These are phyloP conservation scores for Apis cerana DNA, from an alignment of 1,140 invertebrate species.

Conservation along the genomic window DNA sequence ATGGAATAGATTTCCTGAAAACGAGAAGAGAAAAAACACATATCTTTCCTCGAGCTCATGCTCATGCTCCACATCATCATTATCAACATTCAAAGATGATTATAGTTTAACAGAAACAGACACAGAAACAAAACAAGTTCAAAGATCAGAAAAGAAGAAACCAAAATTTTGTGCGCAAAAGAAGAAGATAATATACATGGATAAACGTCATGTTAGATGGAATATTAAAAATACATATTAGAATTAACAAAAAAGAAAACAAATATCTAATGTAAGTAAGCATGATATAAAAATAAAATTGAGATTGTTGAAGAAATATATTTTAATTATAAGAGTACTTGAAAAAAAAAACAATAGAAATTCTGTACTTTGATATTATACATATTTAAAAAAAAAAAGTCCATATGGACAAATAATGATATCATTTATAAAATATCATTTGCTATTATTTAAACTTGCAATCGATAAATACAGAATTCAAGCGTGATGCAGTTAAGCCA, in stretches of 20 bases:
- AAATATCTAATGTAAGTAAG: too few relatives aligned
- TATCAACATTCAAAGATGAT: neutral
- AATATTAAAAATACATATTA: slow-evolving; percentile 1
- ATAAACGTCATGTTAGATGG: slow-evolving; percentile 27
- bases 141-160: too few relatives aligned
- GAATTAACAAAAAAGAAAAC: neutral
- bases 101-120: neutral
- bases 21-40: neutral
- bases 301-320: neutral
- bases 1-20: neutral
- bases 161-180: neutral
- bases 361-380: neutral
- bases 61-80: neutral
- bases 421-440: neutral
- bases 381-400: neutral
- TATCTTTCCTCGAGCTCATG: neutral
- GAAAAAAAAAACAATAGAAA: neutral
- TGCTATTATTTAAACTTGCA: neutral
- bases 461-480: slow-evolving; percentile 7
- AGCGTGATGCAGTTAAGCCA: slow-evolving; percentile 3
- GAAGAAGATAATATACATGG: neutral
- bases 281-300: neutral
- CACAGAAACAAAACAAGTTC: neutral
- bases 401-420: neutral
- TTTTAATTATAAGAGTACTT: neutral